Conservation (phyloP, 1,140 invertebrate species). For the Eumaeus atala region DNA sequence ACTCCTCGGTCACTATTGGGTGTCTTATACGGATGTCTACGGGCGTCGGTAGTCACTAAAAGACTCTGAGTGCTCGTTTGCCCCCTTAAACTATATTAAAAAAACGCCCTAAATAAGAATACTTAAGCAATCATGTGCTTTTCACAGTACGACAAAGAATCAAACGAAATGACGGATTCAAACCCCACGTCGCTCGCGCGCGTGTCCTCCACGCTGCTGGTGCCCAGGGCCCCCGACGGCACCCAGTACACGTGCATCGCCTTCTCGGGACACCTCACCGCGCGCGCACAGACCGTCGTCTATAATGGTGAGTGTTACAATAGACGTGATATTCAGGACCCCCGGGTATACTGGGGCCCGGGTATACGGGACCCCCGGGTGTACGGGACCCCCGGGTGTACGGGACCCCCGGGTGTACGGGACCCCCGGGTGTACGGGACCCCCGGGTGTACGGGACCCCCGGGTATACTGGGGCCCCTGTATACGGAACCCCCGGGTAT, state of each 20-base stretch:
- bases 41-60: no score
- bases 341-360: no score
- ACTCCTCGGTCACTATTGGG: no score
- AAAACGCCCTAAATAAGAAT: not conserved
- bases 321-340: not conserved
- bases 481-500: no score
- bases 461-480: no score
- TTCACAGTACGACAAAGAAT: constrained; percentile 62
- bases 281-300: constrained; percentile 68
- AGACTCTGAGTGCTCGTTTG: not conserved
- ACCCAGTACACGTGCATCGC: constrained; percentile 83
- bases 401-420: no score
- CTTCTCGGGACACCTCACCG: constrained; percentile 75
- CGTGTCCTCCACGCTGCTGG: constrained; percentile 77
- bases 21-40: no score
- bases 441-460: no score
- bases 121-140: not conserved
- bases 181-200: constrained; percentile 75
- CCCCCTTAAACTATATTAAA: not conserved
- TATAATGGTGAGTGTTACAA: constrained; percentile 38
- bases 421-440: no score
- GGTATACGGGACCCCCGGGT: no score
- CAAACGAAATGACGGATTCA: constrained; percentile 72
- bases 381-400: no score
- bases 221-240: constrained; percentile 21